phyloP scores from a whole-genome alignment of 2,797 vertebrate species.

The Lutjanus argentimaculatus region DNA sequence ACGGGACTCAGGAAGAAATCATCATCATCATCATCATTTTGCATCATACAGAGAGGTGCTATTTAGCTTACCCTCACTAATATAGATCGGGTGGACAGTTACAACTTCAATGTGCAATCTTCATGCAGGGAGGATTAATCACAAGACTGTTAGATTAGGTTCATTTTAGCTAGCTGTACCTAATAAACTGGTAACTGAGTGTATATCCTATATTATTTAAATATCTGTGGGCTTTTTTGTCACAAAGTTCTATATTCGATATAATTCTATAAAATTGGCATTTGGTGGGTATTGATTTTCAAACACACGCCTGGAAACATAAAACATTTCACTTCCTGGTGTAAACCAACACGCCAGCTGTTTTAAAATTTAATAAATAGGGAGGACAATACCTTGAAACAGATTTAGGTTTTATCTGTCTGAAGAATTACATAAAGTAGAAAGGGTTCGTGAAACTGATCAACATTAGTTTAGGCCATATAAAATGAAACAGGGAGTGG shows the following conservation, averaged over 20 bases:
- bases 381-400: neutral
- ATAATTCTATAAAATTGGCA: neutral
- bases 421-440: neutral
- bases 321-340: neutral
- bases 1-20: no score
- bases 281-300: slow-evolving; percentile 5
- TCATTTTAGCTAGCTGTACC: neutral
- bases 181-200: neutral
- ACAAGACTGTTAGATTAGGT: no score
- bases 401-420: neutral
- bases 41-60: no score
- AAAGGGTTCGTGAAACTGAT: slow-evolving; percentile 42
- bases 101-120: no score
- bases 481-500: slow-evolving; percentile 59
- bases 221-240: slow-evolving; percentile 3
- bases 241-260: neutral
- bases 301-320: slow-evolving; percentile 16
- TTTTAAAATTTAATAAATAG: neutral
- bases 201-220: neutral
- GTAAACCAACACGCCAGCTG: neutral
- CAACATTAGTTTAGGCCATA: slow-evolving; percentile 57
- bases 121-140: no score
- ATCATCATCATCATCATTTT: no score
- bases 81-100: no score
- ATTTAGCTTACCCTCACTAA: no score